A percentile compares a stretch with the other conserved stretches of the same genome.
phyloP scores from a whole-genome alignment of 2,113 vertebrate species.

The Sialia sialis region DNA sequence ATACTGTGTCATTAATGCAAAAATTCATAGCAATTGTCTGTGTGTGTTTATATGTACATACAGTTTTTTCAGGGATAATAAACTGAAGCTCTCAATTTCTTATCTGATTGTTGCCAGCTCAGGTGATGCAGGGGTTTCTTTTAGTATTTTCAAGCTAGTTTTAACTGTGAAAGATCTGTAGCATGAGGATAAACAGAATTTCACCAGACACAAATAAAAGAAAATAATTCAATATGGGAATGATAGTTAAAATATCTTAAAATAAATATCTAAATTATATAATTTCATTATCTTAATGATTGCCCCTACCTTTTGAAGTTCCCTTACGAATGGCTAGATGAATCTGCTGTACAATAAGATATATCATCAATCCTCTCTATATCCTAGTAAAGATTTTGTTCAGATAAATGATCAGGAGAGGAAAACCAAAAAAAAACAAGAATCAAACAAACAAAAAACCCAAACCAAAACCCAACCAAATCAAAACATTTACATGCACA shows the following conservation, averaged over 20 bases:
- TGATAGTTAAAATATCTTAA: background rate
- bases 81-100: background rate
- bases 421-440: background rate
- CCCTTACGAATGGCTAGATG: background rate
- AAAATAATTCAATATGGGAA: background rate
- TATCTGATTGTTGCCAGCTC: background rate
- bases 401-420: background rate
- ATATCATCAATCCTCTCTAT: background rate
- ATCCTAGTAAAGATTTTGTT: background rate
- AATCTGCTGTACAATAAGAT: background rate
- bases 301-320: accelerated
- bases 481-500: background rate
- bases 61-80: background rate
- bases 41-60: background rate
- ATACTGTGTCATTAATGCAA: background rate
- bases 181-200: background rate
- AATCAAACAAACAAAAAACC: too few species aligned
- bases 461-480: background rate
- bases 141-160: background rate
- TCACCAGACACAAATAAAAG: background rate
- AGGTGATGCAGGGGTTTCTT: background rate
- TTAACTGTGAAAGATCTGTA: background rate
- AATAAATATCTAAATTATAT: background rate
- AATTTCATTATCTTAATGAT: background rate
- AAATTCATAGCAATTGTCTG: background rate